Conservation (phyloP, 2,113 vertebrate species). For the Heliornis fulica region DNA sequence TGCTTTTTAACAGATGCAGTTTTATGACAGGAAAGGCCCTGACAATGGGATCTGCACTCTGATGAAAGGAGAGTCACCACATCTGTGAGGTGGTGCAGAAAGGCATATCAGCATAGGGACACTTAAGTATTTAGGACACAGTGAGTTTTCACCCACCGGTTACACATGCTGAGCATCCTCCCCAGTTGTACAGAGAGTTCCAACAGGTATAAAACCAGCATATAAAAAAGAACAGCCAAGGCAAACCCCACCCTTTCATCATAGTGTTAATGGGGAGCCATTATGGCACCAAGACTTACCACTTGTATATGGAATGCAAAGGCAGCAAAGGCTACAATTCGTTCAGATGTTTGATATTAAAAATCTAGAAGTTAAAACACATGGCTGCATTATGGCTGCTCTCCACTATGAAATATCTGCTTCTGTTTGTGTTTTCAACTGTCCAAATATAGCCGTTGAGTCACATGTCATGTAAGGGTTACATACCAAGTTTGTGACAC, state of each 20-base stretch:
- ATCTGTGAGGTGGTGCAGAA: background rate
- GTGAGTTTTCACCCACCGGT: background rate
- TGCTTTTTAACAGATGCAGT: background rate
- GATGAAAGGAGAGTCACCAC: background rate
- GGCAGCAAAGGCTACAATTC: background rate
- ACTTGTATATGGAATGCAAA: background rate
- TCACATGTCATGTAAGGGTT: background rate
- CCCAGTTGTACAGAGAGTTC: background rate
- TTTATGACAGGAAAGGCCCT: background rate
- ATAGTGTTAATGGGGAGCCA: background rate
- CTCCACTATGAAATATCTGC: background rate
- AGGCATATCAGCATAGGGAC: background rate
- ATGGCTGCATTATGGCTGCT: background rate
- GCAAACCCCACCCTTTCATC: background rate
- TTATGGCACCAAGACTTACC: background rate
- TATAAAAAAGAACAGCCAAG: background rate
- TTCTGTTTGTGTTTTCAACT: background rate
- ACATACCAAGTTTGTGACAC: background rate
- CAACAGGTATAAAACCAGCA: background rate
- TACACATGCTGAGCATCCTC: rapidly evolving
- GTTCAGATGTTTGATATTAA: background rate
- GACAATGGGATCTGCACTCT: background rate
- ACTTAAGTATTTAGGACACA: background rate
- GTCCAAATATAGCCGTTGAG: background rate
- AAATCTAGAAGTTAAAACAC: background rate